Percentiles rank a stretch among this genome's conserved stretches.
Evolutionary conservation across 2,797 vertebrate genomes (phyloP).

Genomic region (Catharus ustulatus): DNA sequence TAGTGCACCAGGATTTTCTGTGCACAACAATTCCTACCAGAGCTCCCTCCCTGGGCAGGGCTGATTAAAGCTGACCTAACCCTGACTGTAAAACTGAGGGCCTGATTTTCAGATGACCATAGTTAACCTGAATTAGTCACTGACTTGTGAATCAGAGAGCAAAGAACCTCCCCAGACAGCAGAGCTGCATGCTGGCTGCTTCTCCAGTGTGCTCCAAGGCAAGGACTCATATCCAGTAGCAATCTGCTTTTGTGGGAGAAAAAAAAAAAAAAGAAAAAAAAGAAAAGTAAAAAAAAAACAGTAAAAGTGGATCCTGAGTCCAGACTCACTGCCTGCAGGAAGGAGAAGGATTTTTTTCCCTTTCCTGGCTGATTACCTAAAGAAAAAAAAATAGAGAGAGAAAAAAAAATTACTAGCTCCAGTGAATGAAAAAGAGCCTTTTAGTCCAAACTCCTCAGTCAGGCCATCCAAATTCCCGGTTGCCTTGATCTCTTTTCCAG

Average conservation of each 20-base stretch:
- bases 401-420: background rate
- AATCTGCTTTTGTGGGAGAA: background rate
- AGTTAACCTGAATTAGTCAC: background rate
- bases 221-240: slow-evolving; percentile 16
- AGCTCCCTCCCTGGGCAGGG: background rate
- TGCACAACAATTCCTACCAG: background rate
- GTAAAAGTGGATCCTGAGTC: background rate
- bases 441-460: background rate
- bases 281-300: background rate
- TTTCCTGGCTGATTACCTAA: slow-evolving; percentile 35
- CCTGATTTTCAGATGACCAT: background rate
- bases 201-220: background rate
- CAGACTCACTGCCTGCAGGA: slow-evolving; percentile 30
- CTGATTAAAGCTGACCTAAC: background rate
- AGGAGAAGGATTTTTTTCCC: background rate
- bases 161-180: background rate
- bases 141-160: background rate
- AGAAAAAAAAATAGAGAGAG: background rate
- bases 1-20: background rate
- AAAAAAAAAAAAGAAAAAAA: background rate
- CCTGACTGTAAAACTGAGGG: background rate
- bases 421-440: slow-evolving; percentile 61
- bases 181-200: background rate
- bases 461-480: slow-evolving; percentile 29
- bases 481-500: slow-evolving; percentile 67